Base-by-base conservation (phyloP, 2,113 vertebrate species). In the Tachuris rubrigastra region DNA sequence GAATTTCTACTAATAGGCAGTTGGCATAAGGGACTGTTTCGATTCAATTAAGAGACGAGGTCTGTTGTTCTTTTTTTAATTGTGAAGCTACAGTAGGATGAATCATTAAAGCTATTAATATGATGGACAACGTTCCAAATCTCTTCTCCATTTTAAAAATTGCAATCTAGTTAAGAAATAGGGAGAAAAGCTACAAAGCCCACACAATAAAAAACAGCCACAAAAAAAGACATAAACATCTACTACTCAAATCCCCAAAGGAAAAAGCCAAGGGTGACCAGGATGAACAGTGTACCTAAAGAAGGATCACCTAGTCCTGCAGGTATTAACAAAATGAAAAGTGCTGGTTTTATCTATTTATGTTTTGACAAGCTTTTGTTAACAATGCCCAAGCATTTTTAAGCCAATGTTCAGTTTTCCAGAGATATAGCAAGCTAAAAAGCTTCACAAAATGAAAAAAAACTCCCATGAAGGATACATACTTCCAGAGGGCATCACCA, bases 51-150 rank as follows among this genome's bases (percentile, higher is more conserved):
- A 86, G 81, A 91, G 62, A 85, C 0, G 1, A 89, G 41, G 47
- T 72, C 47, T 94, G 87, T 71, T 96, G 89, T 93, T 96, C 87
- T 93, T 95, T 89, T 95, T 85, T 88, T 85, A 93, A 91, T 91
- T 87, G 80, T 50, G 81, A 85, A 93, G 78, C 66, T 82, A 93
- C 69, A 74, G 52, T 42, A 89, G 69, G 66, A 94, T 89, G 69
- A 93, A 87, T 94, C 74, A 82, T 53, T 87, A 47, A 75, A 94
- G 62, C 71, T 91, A 76, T 69, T 90, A 82, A 85, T 72, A 72
- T 18, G 78, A 94, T 21, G 62, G 71, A 75, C 66, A 89, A 23
- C 15, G 12, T 74, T 94, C 67, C 82, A 87, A 67, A 84, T 37
- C 30, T 66, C 65, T 47, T n/a, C n/a, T 81, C 46, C 25, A n/a